These are phyloP conservation scores for Nemotelus nigrinus DNA, from an alignment of 2,888 invertebrate genomes.

Conservation along the genomic window DNA sequence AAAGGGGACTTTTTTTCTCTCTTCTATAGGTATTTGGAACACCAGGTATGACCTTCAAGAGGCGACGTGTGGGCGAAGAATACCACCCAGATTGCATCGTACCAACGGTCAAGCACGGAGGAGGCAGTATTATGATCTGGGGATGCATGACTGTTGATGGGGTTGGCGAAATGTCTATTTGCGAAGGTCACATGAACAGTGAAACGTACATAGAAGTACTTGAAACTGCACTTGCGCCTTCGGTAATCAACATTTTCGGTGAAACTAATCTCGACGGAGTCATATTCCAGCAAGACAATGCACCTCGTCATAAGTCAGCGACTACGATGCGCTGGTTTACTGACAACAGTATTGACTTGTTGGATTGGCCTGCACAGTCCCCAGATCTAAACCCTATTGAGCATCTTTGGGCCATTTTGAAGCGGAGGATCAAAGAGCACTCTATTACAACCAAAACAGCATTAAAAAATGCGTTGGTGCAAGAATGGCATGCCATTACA, in stretches of 20 bases:
- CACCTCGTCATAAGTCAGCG: slow-evolving; percentile 27
- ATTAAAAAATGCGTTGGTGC: too few relatives aligned
- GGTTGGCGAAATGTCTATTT: slow-evolving; percentile 7
- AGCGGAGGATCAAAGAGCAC: slow-evolving; percentile 9
- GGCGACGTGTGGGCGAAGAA: slow-evolving; percentile 1
- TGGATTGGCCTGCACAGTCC: slow-evolving; percentile 43
- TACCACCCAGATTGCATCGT: slow-evolving; percentile 21
- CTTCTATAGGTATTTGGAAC: slow-evolving; percentile 17
- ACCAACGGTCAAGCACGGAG: background rate
- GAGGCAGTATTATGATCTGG: slow-evolving; percentile 5
- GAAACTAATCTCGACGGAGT: slow-evolving; percentile 12
- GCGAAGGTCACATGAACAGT: slow-evolving; percentile 1
- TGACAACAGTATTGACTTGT: slow-evolving; percentile 32
- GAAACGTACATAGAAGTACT: slow-evolving; percentile 15
- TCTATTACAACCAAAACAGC: slow-evolving; percentile 1
- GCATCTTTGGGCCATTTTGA: slow-evolving; percentile 38
- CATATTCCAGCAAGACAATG: slow-evolving; percentile 35
- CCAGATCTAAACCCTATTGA: slow-evolving; percentile 42
- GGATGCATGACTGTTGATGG: slow-evolving; percentile 16
- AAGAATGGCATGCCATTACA: too few relatives aligned
- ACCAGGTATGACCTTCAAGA: slow-evolving; percentile 10
- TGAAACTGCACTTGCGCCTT: slow-evolving; percentile 9
- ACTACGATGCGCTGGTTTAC: slow-evolving; percentile 35
- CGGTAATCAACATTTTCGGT: slow-evolving; percentile 13
- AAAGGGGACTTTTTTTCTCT: too few relatives aligned